A percentile compares a stretch with the other conserved stretches of the same genome.
These are phyloP conservation scores for Rattus norvegicus DNA, from an alignment of 2,113 vertebrate genomes.

Conservation along the genomic window GRCr8 NC_086028.1:104510501-104511000, in stretches of 20 bases:
- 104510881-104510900: not conserved
- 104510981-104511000: not conserved
- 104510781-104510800: not conserved
- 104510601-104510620: fast-evolving
- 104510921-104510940: fast-evolving
- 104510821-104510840: not conserved
- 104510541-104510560: fast-evolving
- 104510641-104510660: not conserved
- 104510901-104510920: too few species aligned
- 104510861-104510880: not conserved
- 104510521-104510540: not conserved
- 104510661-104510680: not conserved
- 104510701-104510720: not conserved
- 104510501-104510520: not conserved
- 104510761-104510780: too few species aligned
- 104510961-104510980: not conserved
- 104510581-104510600: not conserved
- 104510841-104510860: not conserved
- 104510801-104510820: fast-evolving
- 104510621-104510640: too few species aligned
- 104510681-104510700: not conserved
- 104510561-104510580: too few species aligned
- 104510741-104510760: fast-evolving
- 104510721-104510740: fast-evolving
- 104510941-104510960: too few species aligned